Evolutionary conservation across 2,113 vertebrate species (phyloP).

Genomic region (Panthera uncia): DNA sequence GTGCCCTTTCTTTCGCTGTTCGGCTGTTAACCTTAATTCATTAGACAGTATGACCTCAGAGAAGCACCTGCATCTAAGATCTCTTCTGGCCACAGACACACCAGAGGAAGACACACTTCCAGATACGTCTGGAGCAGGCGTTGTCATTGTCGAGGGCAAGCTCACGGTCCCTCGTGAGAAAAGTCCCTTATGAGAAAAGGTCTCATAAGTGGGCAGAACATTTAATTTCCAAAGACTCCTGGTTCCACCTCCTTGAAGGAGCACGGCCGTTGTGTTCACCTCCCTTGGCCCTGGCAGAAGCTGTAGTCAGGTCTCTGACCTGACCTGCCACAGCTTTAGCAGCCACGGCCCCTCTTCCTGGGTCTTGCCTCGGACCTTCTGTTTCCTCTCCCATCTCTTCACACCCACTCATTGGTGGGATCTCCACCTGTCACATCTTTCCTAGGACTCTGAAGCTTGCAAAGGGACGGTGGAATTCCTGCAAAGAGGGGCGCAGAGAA

Average conservation of each 20-base stretch:
- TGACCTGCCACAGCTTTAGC: background rate
- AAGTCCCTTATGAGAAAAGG: background rate
- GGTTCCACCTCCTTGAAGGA: background rate
- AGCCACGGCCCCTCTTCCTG: background rate
- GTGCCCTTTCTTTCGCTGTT: slow-evolving; percentile 65
- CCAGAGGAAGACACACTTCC: slow-evolving; percentile 63
- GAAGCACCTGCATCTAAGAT: background rate
- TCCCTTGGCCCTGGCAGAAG: background rate
- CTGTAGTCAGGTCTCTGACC: background rate
- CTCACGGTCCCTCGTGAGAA: background rate
- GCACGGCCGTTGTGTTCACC: background rate
- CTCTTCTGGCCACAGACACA: slow-evolving; percentile 57
- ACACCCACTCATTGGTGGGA: background rate
- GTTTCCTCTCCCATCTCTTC: background rate
- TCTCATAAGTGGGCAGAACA: background rate
- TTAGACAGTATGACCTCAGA: slow-evolving; percentile 76
- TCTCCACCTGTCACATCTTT: background rate
- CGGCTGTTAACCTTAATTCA: slow-evolving; percentile 76
- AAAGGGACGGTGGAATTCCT: background rate
- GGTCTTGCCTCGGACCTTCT: background rate
- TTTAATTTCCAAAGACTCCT: background rate
- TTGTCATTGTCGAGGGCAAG: background rate
- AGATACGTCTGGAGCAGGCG: background rate
- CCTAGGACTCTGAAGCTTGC: background rate
- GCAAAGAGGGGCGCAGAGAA: background rate